A percentile compares a stretch with the other conserved stretches of the same genome.
Conservation (phyloP, 1,140 invertebrate genomes). For the Drosophila kurseongensis region DNA sequence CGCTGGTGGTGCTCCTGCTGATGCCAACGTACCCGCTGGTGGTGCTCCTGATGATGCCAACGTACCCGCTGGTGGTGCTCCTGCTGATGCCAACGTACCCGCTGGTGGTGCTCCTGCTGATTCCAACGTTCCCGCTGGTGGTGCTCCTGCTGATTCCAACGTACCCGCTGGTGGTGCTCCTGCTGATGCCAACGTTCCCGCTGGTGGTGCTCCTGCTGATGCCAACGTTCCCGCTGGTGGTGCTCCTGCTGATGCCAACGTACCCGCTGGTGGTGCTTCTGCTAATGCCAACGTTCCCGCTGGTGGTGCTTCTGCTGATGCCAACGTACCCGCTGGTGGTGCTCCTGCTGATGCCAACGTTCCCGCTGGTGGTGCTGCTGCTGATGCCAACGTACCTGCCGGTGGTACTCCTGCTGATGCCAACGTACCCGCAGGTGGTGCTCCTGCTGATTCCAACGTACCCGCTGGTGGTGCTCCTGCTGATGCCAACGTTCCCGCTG, state of each 20-base stretch:
- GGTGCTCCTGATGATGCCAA: background rate
- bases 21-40: background rate
- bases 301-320: constrained; percentile 8
- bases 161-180: constrained; percentile 9
- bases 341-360: background rate
- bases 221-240: constrained; percentile 12
- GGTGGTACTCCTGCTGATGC: constrained; percentile 10
- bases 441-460: constrained; percentile 7
- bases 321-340: constrained; percentile 15
- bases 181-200: constrained; percentile 12
- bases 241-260: constrained; percentile 1
- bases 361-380: background rate
- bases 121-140: constrained; percentile 4
- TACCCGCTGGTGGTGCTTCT: background rate
- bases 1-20: background rate
- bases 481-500: constrained; percentile 4
- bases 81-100: background rate
- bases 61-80: background rate
- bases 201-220: constrained; percentile 1
- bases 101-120: background rate
- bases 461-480: constrained; percentile 10
- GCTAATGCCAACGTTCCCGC: constrained; percentile 9
- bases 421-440: constrained; percentile 2
- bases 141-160: constrained; percentile 8
- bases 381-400: constrained; percentile 12